phyloP scores from a whole-genome alignment of 1,140 invertebrate species.

The Sitophilus oryzae region DNA sequence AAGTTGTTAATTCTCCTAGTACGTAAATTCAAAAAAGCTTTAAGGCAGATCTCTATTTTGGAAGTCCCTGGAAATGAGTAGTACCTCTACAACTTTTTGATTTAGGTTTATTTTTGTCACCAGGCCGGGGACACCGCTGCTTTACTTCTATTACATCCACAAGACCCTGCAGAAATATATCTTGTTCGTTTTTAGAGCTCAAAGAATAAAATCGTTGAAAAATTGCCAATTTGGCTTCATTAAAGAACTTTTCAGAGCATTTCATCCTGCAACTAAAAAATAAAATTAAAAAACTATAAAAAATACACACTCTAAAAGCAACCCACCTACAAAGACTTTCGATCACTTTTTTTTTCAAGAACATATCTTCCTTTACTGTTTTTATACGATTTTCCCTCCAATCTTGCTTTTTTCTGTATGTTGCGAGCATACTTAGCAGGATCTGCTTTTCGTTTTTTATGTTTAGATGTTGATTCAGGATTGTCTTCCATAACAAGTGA shows the following conservation, averaged over 20 bases:
- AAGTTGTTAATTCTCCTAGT: constrained; percentile 2
- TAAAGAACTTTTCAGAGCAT: constrained; percentile 1
- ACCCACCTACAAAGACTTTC: background rate
- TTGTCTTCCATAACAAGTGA: too few species aligned
- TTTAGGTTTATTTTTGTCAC: constrained; percentile 1
- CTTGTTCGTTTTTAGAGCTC: constrained; percentile 5
- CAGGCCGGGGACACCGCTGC: background rate
- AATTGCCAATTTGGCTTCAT: background rate
- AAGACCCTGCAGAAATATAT: constrained; percentile 8
- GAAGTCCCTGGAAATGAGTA: background rate
- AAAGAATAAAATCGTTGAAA: constrained; percentile 6
- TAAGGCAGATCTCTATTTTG: background rate
- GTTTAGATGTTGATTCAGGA: too few species aligned
- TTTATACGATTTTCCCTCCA: constrained; percentile 1
- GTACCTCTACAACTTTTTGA: background rate
- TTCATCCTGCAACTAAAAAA: constrained; percentile 5
- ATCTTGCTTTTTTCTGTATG: background rate
- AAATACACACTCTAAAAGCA: background rate
- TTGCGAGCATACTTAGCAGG: constrained; percentile 4
- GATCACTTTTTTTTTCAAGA: background rate
- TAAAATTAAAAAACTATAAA: background rate
- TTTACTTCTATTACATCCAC: background rate
- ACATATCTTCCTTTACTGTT: background rate
- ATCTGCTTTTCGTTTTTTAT: constrained; percentile 1
- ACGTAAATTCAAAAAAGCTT: constrained; percentile 5